These are phyloP conservation scores for Poecilus cupreus DNA, from an alignment of 2,888 invertebrate genomes.

Conservation along the genomic window DNA sequence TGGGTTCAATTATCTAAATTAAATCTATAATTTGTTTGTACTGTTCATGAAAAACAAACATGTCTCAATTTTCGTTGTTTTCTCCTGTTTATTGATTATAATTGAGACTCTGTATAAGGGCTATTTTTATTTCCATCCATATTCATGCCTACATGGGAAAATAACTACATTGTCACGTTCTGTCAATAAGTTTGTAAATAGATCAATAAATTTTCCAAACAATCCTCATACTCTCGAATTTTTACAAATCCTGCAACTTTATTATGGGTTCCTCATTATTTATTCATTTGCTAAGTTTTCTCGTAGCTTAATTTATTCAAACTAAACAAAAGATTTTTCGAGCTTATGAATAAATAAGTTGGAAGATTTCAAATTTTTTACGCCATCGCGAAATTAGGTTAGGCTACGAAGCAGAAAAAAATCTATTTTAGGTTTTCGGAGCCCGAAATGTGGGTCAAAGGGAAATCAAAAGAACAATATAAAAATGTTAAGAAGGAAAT, in stretches of 20 bases:
- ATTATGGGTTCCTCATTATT: not conserved
- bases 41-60: too few relatives aligned
- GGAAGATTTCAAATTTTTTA: not conserved
- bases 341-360: not conserved
- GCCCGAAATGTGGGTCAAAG: not conserved
- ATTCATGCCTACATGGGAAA: not conserved
- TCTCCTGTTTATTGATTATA: too few relatives aligned
- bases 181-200: not conserved
- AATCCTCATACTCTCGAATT: not conserved
- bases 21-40: too few relatives aligned
- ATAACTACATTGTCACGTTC: not conserved
- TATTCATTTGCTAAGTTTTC: slow-evolving; percentile 7
- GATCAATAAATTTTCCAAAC: not conserved
- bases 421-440: not conserved
- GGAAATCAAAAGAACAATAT: not conserved
- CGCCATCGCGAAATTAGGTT: not conserved
- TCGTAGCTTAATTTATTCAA: not conserved
- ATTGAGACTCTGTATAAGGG: too few relatives aligned
- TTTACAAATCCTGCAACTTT: not conserved
- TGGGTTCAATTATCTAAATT: too few relatives aligned
- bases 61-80: too few relatives aligned
- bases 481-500: too few relatives aligned
- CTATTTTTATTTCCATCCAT: not conserved
- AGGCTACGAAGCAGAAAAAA: not conserved
- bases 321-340: not conserved